A percentile compares a stretch with the other conserved stretches of the same genome.
phyloP scores from a whole-genome alignment of 2,888 invertebrate genomes.

The Tetanocera ferruginea region DNA sequence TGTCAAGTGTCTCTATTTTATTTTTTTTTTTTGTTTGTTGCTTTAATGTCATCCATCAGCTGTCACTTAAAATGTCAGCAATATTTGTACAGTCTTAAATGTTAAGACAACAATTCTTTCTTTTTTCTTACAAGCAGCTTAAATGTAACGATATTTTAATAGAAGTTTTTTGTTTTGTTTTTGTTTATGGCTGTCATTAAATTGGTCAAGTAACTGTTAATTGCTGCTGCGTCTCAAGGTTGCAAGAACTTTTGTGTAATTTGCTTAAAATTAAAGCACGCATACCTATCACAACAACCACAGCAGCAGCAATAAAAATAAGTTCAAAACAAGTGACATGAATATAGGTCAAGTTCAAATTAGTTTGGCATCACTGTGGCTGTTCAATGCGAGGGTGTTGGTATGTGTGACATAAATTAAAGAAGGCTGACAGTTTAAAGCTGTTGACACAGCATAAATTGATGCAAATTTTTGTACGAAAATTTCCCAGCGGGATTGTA shows the following conservation, averaged over 20 bases:
- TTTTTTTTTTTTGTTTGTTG: not conserved
- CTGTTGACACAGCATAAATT: no score
- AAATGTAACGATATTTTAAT: not conserved
- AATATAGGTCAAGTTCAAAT: conserved; percentile 17
- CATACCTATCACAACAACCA: not conserved
- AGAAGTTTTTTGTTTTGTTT: not conserved
- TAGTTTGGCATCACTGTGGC: not conserved
- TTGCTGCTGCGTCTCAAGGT: no score
- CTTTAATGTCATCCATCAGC: not conserved
- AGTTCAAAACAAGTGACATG: not conserved
- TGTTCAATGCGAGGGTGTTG: no score
- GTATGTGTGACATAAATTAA: no score
- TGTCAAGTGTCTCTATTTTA: no score
- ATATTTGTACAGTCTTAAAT: not conserved
- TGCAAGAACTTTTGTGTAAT: no score
- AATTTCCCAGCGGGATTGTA: no score
- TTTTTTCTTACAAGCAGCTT: not conserved
- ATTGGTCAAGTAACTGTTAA: no score
- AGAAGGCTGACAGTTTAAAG: no score
- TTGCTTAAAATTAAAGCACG: no score
- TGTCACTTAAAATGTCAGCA: conserved; percentile 21
- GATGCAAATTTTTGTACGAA: no score
- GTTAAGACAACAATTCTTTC: not conserved
- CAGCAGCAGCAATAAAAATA: not conserved
- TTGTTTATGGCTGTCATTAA: no score